Evolutionary conservation across 1,140 invertebrate genomes (phyloP).

Genomic region (Megalopta genalis): DNA sequence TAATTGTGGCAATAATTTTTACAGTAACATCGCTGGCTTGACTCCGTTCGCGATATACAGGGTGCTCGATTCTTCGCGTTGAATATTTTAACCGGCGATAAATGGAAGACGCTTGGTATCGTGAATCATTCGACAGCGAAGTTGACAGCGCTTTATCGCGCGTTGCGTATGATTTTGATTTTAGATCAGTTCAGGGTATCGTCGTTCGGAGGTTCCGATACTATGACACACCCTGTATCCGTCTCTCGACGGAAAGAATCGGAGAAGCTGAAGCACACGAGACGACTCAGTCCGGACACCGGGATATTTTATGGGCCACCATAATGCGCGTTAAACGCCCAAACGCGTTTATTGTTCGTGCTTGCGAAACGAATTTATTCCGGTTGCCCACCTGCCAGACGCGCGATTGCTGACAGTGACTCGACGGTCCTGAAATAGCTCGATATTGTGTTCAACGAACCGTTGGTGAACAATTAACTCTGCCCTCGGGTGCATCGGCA

Average conservation of each 20-base stretch:
- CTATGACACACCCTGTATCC: not conserved
- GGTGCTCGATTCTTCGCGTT: no score
- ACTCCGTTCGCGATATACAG: not conserved
- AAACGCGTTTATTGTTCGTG: conserved; percentile 53
- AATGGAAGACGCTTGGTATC: not conserved
- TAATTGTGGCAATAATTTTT: conserved; percentile 20
- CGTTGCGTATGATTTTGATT: no score
- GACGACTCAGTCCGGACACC: conserved; percentile 15
- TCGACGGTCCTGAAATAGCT: conserved; percentile 11
- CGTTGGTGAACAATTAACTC: not conserved
- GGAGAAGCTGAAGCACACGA: not conserved
- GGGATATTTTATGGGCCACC: conserved; percentile 47
- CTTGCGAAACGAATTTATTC: conserved; percentile 53
- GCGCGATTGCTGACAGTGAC: conserved; percentile 4
- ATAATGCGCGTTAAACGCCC: conserved; percentile 54
- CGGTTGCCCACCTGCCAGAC: conserved; percentile 44
- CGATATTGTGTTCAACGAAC: not conserved
- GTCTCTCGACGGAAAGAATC: not conserved
- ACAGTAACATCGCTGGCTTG: not conserved
- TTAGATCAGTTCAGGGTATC: no score
- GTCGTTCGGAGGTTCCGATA: no score
- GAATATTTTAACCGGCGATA: no score
- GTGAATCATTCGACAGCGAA: no score
- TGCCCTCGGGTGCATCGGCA: no score
- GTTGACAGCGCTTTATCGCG: not conserved